Base-by-base conservation (phyloP, 2,113 vertebrate species). In the Phylloscopus trochilus region DNA sequence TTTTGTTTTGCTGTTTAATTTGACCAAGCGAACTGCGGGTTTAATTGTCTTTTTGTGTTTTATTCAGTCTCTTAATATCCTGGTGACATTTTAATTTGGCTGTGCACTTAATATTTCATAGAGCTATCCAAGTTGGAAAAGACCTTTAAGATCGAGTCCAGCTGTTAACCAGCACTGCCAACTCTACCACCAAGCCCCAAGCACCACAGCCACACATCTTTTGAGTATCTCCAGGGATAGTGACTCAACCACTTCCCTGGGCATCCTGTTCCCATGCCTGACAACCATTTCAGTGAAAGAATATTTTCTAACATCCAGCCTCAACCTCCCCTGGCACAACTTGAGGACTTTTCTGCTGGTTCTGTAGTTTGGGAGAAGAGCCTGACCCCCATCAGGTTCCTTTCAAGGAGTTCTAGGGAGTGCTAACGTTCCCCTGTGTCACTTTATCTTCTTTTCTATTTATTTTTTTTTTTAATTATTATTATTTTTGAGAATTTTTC, bases 391-490 rank as follows among this genome's bases (percentile, higher is more conserved):
- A 12, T 11, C 20, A 2, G 11, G 14, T 13, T 26, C 30, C 7
- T 30, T 35, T 20, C 24, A 24, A 16, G 35, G 35, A 62, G 39
- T 2, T 69, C 22, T 69, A 8, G 33, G 11, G 55, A 6, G 39
- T 1, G 10, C 6, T 28, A 1, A 7, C 3, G 5, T 33, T 21
- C 10, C 41, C 9, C 21, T 19, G 41, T 31, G 52, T 7, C 44
- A 44, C 44, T 44, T 44, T 44, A 19, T 19, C 18, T 19, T 44
- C 17, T 44, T 44, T 44, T 44, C 43, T 44, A 18, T 44, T 44
- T 44, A 7, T 44, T 30, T 53, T 53, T 53, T 53, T 18, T 11
- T 53, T 28, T 30, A 17, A 5, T 53, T 53, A 39, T 39, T 39
- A 39, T 53, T 53, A 15, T 53, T 26, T 41, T 41, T 39, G 8